phyloP scores from a whole-genome alignment of 1,140 invertebrate species.

The Metopolophium dirhodum region DNA sequence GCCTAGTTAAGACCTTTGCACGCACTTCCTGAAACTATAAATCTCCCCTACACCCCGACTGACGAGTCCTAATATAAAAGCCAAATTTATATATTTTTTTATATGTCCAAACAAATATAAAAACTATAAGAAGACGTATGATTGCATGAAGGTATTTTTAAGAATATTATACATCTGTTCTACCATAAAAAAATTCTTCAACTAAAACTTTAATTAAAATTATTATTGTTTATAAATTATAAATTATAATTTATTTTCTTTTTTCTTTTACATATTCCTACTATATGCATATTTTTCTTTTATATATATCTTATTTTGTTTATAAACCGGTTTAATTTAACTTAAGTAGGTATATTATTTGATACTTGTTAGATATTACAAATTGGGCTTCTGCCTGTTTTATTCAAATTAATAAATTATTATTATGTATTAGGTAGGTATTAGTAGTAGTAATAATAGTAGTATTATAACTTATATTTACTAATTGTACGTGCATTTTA shows the following conservation, averaged over 20 bases:
- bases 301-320: too few relatives aligned
- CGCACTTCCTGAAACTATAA: constrained; percentile 26
- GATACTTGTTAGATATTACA: too few relatives aligned
- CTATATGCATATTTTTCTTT: not conserved
- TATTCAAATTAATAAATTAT: too few relatives aligned
- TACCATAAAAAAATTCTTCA: not conserved
- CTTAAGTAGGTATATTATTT: too few relatives aligned
- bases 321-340: too few relatives aligned
- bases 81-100: not conserved
- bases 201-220: not conserved
- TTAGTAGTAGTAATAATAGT: too few relatives aligned
- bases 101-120: not conserved
- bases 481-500: not conserved
- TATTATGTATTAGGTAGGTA: too few relatives aligned
- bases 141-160: not conserved
- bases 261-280: too few relatives aligned
- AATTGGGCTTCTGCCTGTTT: too few relatives aligned
- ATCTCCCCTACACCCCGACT: not conserved
- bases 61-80: not conserved
- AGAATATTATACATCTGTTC: not conserved
- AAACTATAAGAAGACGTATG: not conserved
- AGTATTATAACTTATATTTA: not conserved
- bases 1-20: constrained; percentile 15
- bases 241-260: too few relatives aligned
- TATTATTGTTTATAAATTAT: too few relatives aligned